Conservation (phyloP, 1,140 invertebrate species). For the Macrostomum lignano region DNA sequence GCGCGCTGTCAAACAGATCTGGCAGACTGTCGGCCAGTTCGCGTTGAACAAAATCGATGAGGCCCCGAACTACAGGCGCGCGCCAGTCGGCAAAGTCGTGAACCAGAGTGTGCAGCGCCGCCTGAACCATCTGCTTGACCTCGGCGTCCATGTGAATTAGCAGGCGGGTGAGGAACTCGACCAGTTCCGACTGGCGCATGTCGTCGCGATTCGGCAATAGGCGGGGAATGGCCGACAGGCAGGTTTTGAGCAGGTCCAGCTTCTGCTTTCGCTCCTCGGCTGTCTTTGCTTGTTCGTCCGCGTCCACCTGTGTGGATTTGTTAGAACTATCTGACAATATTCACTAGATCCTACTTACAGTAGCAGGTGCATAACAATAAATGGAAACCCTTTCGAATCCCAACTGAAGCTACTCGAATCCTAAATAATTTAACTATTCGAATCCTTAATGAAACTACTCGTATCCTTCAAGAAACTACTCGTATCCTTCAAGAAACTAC, state of each 20-base stretch:
- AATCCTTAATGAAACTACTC: too few species aligned
- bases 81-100: slow-evolving; percentile 85
- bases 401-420: too few species aligned
- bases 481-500: too few species aligned
- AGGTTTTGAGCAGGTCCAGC: slow-evolving; percentile 85
- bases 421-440: too few species aligned
- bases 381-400: too few species aligned
- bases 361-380: too few species aligned
- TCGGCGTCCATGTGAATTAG: slow-evolving; percentile 47
- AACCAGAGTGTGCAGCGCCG: slow-evolving; percentile 74
- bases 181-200: slow-evolving; percentile 65
- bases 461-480: too few species aligned
- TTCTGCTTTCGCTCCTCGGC: slow-evolving; percentile 89
- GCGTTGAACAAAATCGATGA: slow-evolving; percentile 68
- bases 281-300: too few species aligned
- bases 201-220: slow-evolving; percentile 87
- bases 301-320: too few species aligned
- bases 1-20: slow-evolving; percentile 65
- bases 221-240: slow-evolving; percentile 82
- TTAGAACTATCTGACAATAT: too few species aligned
- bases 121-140: slow-evolving; percentile 47
- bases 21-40: slow-evolving; percentile 63
- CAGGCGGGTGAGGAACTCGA: slow-evolving; percentile 59
- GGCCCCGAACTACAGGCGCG: slow-evolving; percentile 65
- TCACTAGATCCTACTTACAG: too few species aligned